Percentiles rank a stretch among this genome's conserved stretches.
Evolutionary conservation across 2,113 vertebrate genomes (phyloP).

Genomic region (Xenotilapia longispinis): DNA sequence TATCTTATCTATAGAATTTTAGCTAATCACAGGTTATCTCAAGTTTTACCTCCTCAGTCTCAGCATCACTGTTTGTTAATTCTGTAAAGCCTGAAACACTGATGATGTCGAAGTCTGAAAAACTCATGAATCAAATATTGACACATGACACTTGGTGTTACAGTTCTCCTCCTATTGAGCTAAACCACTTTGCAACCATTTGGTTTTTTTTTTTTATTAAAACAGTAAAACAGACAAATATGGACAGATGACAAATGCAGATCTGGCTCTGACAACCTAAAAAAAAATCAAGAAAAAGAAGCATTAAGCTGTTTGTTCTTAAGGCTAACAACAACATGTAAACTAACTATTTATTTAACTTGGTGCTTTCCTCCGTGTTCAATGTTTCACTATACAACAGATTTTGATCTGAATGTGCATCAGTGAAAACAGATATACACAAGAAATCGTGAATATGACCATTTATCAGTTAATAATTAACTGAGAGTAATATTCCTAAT

Average conservation of each 20-base stretch:
- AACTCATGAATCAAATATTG: background rate
- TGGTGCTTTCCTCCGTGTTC: background rate
- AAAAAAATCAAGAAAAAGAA: background rate
- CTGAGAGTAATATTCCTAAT: background rate
- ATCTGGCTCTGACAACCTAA: background rate
- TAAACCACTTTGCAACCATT: background rate
- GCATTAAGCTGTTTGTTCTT: background rate
- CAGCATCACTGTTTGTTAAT: background rate
- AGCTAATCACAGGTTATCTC: background rate
- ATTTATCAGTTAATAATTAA: background rate
- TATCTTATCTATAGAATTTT: background rate
- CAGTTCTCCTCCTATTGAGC: background rate
- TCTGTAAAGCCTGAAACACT: background rate
- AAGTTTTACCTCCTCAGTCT: background rate
- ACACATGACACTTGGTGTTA: background rate
- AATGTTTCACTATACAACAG: background rate
- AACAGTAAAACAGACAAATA: background rate
- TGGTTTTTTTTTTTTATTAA: too few relatives aligned
- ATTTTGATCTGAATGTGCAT: background rate
- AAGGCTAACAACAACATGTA: accelerated
- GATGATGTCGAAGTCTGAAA: accelerated
- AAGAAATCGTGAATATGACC: background rate
- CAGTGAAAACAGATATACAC: background rate
- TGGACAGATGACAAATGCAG: background rate
- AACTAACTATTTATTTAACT: background rate